These are phyloP conservation scores for Liodrosophila aerea DNA, from an alignment of 2,888 invertebrate genomes.

Conservation along the genomic window DNA sequence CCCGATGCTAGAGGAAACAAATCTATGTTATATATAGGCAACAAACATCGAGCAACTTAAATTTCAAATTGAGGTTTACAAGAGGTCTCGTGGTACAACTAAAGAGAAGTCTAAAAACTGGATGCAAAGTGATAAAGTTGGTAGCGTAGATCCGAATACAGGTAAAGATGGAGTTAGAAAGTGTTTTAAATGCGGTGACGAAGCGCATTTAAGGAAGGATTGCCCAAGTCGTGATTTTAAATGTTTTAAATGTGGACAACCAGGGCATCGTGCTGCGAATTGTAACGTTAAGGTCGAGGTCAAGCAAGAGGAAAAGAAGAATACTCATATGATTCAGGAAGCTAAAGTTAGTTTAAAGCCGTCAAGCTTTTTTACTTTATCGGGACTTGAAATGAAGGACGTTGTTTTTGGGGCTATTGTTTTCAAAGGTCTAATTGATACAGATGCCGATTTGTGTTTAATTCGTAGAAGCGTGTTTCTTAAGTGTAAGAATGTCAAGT, in stretches of 20 bases:
- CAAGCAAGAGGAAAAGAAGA: not conserved
- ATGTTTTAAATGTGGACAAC: not conserved
- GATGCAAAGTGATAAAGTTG: not conserved
- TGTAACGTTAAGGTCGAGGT: not conserved
- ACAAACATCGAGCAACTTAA: too few relatives aligned
- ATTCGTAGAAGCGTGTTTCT: not conserved
- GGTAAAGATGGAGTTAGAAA: not conserved
- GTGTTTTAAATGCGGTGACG: not conserved
- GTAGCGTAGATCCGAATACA: not conserved
- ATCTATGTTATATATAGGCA: too few relatives aligned
- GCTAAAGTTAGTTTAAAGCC: too few relatives aligned
- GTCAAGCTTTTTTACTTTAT: not conserved
- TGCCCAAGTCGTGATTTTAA: not conserved
- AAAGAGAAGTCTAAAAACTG: too few relatives aligned
- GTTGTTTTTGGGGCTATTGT: not conserved
- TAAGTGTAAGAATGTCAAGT: not conserved
- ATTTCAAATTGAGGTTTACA: too few relatives aligned
- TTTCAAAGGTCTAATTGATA: not conserved
- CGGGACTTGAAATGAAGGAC: not conserved
- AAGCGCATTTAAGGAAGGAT: not conserved
- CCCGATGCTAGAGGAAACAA: too few relatives aligned
- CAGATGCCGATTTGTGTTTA: not conserved
- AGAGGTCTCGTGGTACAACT: too few relatives aligned
- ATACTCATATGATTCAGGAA: too few relatives aligned
- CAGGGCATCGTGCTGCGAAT: not conserved